Conservation (phyloP, 1,140 invertebrate genomes). For the Solenopsis fugax region DNA sequence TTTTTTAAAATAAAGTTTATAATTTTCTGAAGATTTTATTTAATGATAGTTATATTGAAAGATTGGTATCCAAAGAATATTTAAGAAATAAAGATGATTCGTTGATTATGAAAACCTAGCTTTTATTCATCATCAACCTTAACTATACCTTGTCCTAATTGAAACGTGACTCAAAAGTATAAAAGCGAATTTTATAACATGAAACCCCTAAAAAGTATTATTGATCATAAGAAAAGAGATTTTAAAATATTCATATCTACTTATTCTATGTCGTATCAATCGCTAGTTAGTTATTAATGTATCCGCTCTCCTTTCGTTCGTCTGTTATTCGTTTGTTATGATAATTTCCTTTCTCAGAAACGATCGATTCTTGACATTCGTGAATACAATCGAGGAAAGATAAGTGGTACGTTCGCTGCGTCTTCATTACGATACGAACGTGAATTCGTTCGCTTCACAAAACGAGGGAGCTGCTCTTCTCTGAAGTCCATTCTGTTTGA, state of each 20-base stretch:
- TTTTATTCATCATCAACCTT: too few species aligned
- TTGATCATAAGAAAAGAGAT: background rate
- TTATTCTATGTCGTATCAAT: background rate
- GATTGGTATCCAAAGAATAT: too few species aligned
- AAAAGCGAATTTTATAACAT: background rate
- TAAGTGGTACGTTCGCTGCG: background rate
- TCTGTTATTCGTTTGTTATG: background rate
- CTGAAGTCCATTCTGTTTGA: background rate
- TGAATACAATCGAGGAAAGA: background rate
- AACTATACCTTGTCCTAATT: background rate
- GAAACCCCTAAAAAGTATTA: background rate
- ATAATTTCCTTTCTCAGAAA: constrained; percentile 18
- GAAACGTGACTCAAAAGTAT: background rate
- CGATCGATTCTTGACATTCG: background rate
- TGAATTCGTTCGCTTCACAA: background rate
- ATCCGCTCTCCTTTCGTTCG: background rate
- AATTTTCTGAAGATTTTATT: too few species aligned
- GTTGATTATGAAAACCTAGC: too few species aligned
- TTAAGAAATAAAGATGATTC: too few species aligned
- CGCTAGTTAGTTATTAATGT: background rate
- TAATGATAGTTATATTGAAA: too few species aligned
- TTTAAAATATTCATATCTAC: background rate
- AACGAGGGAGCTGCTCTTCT: background rate
- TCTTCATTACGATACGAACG: constrained; percentile 3
- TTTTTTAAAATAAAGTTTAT: too few species aligned